These are phyloP conservation scores for Gryllus bimaculatus DNA, from an alignment of 1,140 invertebrate genomes.

Conservation along the genomic window DNA sequence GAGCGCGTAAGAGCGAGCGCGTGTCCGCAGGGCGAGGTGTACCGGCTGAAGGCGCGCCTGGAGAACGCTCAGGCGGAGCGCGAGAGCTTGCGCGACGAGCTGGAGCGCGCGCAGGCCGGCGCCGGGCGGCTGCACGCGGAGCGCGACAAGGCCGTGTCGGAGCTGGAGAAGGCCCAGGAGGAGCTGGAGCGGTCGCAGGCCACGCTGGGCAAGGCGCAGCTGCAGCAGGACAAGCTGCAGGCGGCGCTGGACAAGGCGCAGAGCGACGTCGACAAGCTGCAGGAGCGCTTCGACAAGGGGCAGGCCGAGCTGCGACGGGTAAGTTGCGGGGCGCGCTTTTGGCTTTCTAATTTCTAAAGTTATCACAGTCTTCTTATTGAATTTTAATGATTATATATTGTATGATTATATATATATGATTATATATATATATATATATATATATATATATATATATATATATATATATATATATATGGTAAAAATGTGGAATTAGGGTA, in stretches of 20 bases:
- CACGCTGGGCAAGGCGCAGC: constrained; percentile 77
- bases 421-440: too few relatives aligned
- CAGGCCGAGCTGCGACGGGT: constrained; percentile 71
- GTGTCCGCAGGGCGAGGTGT: constrained; percentile 85
- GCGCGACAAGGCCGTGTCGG: constrained; percentile 71
- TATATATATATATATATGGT: too few relatives aligned
- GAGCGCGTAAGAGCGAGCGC: too few relatives aligned
- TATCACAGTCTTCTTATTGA: too few relatives aligned
- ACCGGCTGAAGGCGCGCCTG: constrained; percentile 81
- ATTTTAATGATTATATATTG: too few relatives aligned
- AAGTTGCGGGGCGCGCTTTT: constrained; percentile 29
- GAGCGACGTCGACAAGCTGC: constrained; percentile 80
- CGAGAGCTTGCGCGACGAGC: constrained; percentile 82
- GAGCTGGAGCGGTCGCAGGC: constrained; percentile 82
- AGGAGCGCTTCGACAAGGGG: constrained; percentile 74
- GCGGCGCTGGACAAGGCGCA: constrained; percentile 78
- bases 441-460: too few relatives aligned
- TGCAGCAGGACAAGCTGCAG: constrained; percentile 84
- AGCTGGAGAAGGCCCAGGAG: constrained; percentile 81
- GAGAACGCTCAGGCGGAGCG: constrained; percentile 91
- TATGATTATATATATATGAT: too few relatives aligned
- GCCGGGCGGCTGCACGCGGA: constrained; percentile 76
- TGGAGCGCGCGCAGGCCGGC: constrained; percentile 64
- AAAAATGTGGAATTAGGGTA: too few relatives aligned
- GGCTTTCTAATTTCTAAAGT: background rate